Percentiles rank a stretch among this genome's conserved stretches.
These are phyloP conservation scores for Helleia helle DNA, from an alignment of 2,888 invertebrate genomes.

Conservation along the genomic window DNA sequence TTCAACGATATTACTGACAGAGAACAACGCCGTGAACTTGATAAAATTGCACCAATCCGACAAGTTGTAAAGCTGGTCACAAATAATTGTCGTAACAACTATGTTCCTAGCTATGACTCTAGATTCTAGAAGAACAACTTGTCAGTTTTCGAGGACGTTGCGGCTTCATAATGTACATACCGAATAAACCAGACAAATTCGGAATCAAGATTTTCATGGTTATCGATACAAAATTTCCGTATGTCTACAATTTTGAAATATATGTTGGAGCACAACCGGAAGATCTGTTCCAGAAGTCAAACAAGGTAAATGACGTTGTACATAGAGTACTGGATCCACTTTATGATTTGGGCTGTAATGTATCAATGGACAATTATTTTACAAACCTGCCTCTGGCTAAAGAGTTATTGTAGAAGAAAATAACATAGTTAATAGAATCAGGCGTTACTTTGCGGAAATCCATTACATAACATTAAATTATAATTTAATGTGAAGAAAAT, in stretches of 20 bases:
- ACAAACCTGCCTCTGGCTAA: neutral
- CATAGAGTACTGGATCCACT: neutral
- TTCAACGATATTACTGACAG: neutral
- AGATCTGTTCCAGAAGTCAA: constrained; percentile 1
- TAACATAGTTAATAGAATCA: too few species aligned
- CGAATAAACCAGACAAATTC: too few species aligned
- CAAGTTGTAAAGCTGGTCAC: neutral
- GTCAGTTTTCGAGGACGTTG: neutral
- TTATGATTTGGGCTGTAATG: neutral
- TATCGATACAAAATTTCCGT: neutral
- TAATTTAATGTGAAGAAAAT: too few species aligned
- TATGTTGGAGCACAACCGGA: constrained; percentile 1
- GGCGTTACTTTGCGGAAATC: too few species aligned
- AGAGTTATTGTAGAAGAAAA: neutral
- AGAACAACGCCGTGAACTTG: neutral
- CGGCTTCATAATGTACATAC: neutral
- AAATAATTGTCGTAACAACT: neutral
- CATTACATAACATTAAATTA: too few species aligned
- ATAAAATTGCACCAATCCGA: constrained; percentile 4
- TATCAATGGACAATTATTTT: constrained; percentile 1
- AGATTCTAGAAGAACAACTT: constrained; percentile 5
- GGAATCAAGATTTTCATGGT: neutral
- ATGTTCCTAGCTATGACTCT: neutral
- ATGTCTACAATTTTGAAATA: neutral
- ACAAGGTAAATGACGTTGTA: constrained; percentile 2